A percentile compares a stretch with the other conserved stretches of the same genome.
phyloP scores from a whole-genome alignment of 2,888 invertebrate genomes.

The Mythimna vitellina region DNA sequence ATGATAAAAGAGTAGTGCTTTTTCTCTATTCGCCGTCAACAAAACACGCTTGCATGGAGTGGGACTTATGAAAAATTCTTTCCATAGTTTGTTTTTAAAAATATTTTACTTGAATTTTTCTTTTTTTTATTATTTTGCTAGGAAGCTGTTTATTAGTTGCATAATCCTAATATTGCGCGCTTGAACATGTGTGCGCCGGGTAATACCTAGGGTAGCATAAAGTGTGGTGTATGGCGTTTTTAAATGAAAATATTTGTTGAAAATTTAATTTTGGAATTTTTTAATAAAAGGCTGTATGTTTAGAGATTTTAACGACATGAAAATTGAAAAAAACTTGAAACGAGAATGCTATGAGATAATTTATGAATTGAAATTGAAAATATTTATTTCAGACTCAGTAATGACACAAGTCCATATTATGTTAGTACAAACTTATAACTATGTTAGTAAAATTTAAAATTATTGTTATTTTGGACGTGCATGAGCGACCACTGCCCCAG shows the following conservation, averaged over 20 bases:
- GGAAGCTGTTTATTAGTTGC: slow-evolving; percentile 50
- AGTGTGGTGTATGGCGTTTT: slow-evolving; percentile 10
- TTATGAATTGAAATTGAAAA: too few species aligned
- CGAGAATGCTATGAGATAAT: too few species aligned
- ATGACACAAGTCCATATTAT: too few species aligned
- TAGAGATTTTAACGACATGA: too few species aligned
- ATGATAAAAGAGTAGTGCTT: slow-evolving; percentile 12
- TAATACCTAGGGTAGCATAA: slow-evolving; percentile 11
- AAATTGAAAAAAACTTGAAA: too few species aligned
- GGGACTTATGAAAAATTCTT: slow-evolving; percentile 44
- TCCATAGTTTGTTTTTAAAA: slow-evolving; percentile 26
- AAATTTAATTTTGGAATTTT: neutral
- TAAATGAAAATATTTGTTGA: neutral
- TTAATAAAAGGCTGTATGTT: too few species aligned
- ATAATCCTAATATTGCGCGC: slow-evolving; percentile 55
- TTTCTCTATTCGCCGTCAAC: slow-evolving; percentile 6
- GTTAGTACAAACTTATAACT: too few species aligned
- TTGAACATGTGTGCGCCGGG: slow-evolving; percentile 31
- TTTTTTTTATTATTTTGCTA: slow-evolving; percentile 29
- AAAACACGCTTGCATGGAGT: slow-evolving; percentile 13
- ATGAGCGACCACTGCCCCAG: too few species aligned
- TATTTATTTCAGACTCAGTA: too few species aligned
- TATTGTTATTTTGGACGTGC: too few species aligned
- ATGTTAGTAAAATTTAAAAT: too few species aligned
- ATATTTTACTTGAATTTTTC: slow-evolving; percentile 19